Evolutionary conservation across 2,797 vertebrate species (phyloP), one percentile per base, ranked within the genome.

Genomic region (Sebastes paucispinis): DNA sequence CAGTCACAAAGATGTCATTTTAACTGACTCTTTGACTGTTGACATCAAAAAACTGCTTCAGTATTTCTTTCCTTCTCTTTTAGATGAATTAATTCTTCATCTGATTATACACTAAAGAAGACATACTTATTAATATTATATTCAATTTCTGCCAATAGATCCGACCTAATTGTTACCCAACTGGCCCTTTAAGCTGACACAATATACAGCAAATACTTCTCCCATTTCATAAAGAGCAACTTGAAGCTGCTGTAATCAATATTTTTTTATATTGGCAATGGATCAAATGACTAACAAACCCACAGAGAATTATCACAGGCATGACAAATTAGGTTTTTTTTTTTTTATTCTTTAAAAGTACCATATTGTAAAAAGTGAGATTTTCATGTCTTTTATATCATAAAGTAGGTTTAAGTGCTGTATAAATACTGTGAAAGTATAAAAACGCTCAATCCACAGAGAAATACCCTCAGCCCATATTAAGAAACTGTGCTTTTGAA

Each of bases 391-490:
- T 39, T 39, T 13, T 36, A 36, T 14, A 39, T 14, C 12, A 14
- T 39, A 39, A 39, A 39, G 12, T 39, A 39, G 36, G 36, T 39
- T 39, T 39, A 13, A 39, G 36, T 39, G 36, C 36, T 39, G 36
- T 39, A 39, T 39, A 39, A 39, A 39, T 39, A 39, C 36, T 39
- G 36, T 39, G 36, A 13, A 39, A 39, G 36, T 39, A 39, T 39
- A 5, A 39, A 39, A 13, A 39, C 12, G 36, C 12, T 39, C 36
- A 39, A 39, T 39, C 2, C 36, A 39, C 36, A 39, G 11, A 39
- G 36, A 39, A 39, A 36, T 36, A 5, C 36, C 4, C 12, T 0
- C 36, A 13, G 12, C 36, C 36, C 12, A 0, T 36, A 36, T 36
- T 36, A 0, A 36, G 36, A 36, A 36, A 36, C 5, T 0, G 36